Percentiles rank a stretch among this genome's conserved stretches.
phyloP scores from a whole-genome alignment of 1,140 invertebrate species.

The Tetramorium simillimum region DNA sequence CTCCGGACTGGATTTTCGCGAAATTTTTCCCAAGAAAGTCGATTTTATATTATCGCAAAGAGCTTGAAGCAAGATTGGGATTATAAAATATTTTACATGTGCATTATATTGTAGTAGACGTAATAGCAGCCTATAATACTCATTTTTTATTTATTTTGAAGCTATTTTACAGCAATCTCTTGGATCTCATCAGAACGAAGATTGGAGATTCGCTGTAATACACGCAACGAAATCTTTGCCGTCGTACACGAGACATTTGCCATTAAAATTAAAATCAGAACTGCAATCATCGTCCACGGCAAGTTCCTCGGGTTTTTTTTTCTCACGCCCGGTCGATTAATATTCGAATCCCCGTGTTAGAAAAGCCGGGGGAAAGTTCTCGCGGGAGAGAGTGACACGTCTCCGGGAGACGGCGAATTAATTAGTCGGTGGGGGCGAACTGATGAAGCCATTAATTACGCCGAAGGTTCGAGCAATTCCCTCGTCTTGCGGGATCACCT shows the following conservation, averaged over 20 bases:
- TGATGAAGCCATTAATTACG: conserved; percentile 59
- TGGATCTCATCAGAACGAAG: background rate
- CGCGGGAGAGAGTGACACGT: conserved; percentile 35
- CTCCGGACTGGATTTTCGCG: background rate
- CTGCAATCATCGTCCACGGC: conserved; percentile 20
- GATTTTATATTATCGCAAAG: conserved; percentile 5
- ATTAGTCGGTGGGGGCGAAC: conserved; percentile 45
- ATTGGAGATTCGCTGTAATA: background rate
- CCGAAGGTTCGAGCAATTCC: conserved; percentile 42
- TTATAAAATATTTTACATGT: background rate
- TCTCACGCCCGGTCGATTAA: conserved; percentile 12
- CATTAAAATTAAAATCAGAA: background rate
- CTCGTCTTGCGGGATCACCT: conserved; percentile 39
- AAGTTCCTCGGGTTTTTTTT: background rate
- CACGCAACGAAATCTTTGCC: background rate
- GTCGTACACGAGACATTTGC: background rate
- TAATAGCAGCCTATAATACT: background rate
- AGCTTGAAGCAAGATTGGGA: background rate
- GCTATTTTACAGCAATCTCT: background rate
- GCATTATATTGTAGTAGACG: background rate
- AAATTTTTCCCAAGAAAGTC: background rate
- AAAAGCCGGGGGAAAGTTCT: conserved; percentile 29
- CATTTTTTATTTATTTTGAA: background rate
- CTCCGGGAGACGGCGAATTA: conserved; percentile 47
- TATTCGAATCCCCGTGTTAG: conserved; percentile 45